These are phyloP conservation scores for Urocyon cinereoargenteus DNA, from an alignment of 2,797 vertebrate genomes.

Conservation along the genomic window DNA sequence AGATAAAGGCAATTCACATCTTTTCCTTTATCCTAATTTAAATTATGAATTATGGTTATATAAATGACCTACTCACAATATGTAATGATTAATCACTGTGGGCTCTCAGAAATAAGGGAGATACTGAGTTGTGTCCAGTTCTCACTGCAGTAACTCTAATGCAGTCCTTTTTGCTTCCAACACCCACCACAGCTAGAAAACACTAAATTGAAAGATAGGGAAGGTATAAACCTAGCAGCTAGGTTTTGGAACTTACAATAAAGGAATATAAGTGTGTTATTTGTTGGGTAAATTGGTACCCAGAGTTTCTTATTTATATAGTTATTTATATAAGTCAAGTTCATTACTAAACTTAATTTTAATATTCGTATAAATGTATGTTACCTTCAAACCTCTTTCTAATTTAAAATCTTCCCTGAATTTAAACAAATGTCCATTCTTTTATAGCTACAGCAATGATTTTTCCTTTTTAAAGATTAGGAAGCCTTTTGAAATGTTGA, in stretches of 20 bases:
- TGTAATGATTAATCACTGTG: neutral
- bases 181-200: neutral
- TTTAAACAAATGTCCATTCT: neutral
- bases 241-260: neutral
- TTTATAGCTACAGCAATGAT: neutral
- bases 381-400: neutral
- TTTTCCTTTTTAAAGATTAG: neutral
- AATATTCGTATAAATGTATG: neutral
- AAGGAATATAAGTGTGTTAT: neutral
- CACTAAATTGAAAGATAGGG: neutral
- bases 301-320: neutral
- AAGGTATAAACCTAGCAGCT: neutral
- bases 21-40: slow-evolving; percentile 8
- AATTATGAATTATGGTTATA: neutral
- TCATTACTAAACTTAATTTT: neutral
- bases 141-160: neutral
- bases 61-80: neutral
- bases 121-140: neutral
- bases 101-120: neutral
- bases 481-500: neutral
- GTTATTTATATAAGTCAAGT: neutral
- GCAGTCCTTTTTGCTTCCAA: neutral
- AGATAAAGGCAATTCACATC: neutral
- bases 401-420: neutral
- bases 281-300: neutral